Base-by-base conservation (phyloP, 2,888 invertebrate species). In the Theretra japonica region DNA sequence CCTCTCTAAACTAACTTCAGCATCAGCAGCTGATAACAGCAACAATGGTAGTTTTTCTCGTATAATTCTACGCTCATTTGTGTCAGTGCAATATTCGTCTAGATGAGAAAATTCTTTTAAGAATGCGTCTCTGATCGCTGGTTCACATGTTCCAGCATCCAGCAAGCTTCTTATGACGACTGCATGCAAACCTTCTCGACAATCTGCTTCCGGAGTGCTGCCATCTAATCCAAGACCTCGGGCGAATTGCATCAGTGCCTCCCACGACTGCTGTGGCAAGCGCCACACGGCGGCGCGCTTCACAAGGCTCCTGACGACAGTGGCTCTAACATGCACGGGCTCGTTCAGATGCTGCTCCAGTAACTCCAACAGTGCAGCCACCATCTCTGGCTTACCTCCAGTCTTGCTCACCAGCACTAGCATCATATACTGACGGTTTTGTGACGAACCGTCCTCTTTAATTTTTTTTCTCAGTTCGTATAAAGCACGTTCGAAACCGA, bases 401-500 rank as follows among this genome's bases (percentile, higher is more conserved):
- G 82, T 89, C 73, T 92, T 93, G 74, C 91, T 92, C 0, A 92
- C 86, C 41, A 93, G 80, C 4, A 92, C 91, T 2, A 91, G 77
- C 72, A 92, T 81, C 76, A 93, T 91, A 70, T 84, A 87, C 56
- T 89, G 84, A 17, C 92, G 80, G 25, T 86, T 86, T 56, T 90
- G 83, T 0, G 82, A 73, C 3, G 84, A 82, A 68, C 84, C 85
- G 65, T 86, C 85, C 1, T 83, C 80, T 23, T 74, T 71, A 57
- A 92, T 75, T n/a, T 83, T 83, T 60, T 82, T 86, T 1, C 76
- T 78, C 1, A 92, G 77, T 23, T 91, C 90, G 5, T 77, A 80
- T 23, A 90, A 83, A 2, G 89, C 83, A 23, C 81, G 80, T 0
- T 86, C 83, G 59, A 91, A 92, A 33, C 84, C 83, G 0, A 74